phyloP scores from a whole-genome alignment of 2,113 vertebrate genomes.

The Ahaetulla prasina region DNA sequence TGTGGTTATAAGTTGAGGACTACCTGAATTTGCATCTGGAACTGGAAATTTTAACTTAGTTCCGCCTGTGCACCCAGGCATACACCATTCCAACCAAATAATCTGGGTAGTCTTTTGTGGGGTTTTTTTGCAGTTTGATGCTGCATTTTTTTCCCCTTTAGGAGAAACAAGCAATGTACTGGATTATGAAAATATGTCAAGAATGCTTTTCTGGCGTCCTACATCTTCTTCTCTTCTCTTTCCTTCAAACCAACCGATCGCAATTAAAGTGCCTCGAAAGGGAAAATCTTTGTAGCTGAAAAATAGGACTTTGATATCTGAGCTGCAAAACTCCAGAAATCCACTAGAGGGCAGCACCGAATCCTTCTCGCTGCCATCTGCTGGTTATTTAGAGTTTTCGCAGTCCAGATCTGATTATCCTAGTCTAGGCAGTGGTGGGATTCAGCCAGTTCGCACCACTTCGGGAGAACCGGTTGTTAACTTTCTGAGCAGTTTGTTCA shows the following conservation, averaged over 20 bases:
- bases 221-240: slow-evolving; percentile 39
- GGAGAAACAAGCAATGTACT: slow-evolving; percentile 37
- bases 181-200: slow-evolving; percentile 60
- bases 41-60: background rate
- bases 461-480: too few species aligned
- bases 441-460: too few species aligned
- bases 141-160: background rate
- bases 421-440: too few species aligned
- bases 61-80: background rate
- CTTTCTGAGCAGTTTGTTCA: too few species aligned
- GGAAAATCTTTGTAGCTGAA: slow-evolving; percentile 54
- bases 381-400: background rate
- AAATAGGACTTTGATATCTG: background rate
- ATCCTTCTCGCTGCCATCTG: background rate
- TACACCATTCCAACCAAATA: background rate
- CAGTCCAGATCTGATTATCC: background rate
- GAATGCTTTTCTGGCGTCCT: slow-evolving; percentile 66
- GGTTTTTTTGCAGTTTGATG: background rate
- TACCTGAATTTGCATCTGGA: background rate
- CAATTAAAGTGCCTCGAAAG: slow-evolving; percentile 46
- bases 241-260: slow-evolving; percentile 21
- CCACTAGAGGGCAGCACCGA: background rate
- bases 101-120: too few species aligned
- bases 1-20: background rate
- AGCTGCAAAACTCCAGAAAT: background rate